These are phyloP conservation scores for Microcebus lehilahytsara DNA, from an alignment of 2,113 vertebrate species.

Conservation along the genomic window DNA sequence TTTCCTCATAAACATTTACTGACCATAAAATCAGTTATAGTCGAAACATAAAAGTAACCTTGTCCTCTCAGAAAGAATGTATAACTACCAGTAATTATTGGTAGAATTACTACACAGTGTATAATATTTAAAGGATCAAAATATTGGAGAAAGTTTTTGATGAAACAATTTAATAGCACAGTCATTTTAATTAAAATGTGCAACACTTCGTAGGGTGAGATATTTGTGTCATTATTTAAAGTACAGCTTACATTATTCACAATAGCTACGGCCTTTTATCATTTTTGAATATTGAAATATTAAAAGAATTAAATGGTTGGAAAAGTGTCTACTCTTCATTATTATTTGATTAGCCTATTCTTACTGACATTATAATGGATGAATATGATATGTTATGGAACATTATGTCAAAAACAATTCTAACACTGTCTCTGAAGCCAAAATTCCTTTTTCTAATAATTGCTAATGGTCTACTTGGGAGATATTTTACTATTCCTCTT, in stretches of 20 bases:
- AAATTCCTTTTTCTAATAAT: slow-evolving; percentile 49
- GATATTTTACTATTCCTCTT: slow-evolving; percentile 17
- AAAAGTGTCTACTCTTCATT: slow-evolving; percentile 54
- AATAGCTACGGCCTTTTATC: slow-evolving; percentile 11
- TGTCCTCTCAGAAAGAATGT: not conserved
- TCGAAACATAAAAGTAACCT: not conserved
- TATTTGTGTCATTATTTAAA: slow-evolving; percentile 59
- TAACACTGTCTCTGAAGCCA: slow-evolving; percentile 8
- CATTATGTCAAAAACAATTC: slow-evolving; percentile 49
- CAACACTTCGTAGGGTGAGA: not conserved
- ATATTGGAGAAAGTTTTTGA: not conserved
- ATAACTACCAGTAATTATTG: not conserved
- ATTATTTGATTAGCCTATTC: slow-evolving; percentile 67
- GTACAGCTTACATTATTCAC: slow-evolving; percentile 36
- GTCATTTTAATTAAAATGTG: slow-evolving; percentile 45
- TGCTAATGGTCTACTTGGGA: slow-evolving; percentile 48
- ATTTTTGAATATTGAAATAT: slow-evolving; percentile 61
- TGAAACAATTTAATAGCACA: slow-evolving; percentile 7
- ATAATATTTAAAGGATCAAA: not conserved
- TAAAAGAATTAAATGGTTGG: slow-evolving; percentile 61
- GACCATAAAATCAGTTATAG: slow-evolving; percentile 13
- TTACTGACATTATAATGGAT: slow-evolving; percentile 63
- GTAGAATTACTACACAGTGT: not conserved
- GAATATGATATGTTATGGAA: slow-evolving; percentile 54
- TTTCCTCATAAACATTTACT: not conserved